A percentile compares a stretch with the other conserved stretches of the same genome.
Evolutionary conservation across 2,113 vertebrate genomes (phyloP).

Genomic region (Prochilodus magdalenae): DNA sequence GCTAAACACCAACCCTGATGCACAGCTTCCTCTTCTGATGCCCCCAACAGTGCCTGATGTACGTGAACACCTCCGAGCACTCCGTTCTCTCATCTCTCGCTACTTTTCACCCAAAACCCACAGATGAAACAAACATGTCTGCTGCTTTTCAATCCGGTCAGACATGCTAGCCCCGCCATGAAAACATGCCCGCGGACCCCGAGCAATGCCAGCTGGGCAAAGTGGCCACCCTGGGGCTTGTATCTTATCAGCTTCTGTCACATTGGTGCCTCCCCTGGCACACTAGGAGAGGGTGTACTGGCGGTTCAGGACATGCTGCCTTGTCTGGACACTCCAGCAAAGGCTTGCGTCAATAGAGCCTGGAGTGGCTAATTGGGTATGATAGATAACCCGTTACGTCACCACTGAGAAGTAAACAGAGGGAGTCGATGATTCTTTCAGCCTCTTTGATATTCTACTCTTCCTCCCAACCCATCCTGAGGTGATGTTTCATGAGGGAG

Average conservation of each 20-base stretch:
- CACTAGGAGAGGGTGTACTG: constrained; percentile 60
- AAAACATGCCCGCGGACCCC: constrained; percentile 58
- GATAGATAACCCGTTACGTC: constrained; percentile 78
- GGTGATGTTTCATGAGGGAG: background rate
- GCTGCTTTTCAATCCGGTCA: constrained; percentile 52
- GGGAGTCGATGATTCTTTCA: constrained; percentile 73
- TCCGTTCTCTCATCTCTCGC: background rate
- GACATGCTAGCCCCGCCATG: constrained; percentile 42
- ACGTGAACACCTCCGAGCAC: constrained; percentile 1
- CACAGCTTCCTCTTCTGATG: background rate
- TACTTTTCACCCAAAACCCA: constrained; percentile 25
- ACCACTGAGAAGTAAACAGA: constrained; percentile 64
- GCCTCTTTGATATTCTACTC: constrained; percentile 26
- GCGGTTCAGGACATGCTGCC: constrained; percentile 72
- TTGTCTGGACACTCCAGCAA: constrained; percentile 74
- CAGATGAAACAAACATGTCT: constrained; percentile 45
- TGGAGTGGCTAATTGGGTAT: constrained; percentile 81
- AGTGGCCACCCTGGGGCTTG: constrained; percentile 53
- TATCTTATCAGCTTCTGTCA: constrained; percentile 78
- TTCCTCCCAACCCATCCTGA: background rate
- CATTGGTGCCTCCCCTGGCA: constrained; percentile 69
- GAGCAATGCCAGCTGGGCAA: constrained; percentile 42
- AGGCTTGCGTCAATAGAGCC: constrained; percentile 78
- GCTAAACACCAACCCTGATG: background rate
- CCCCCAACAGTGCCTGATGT: background rate